Evolutionary conservation across 2,888 invertebrate genomes (phyloP), one percentile per base, ranked within the genome.

Genomic region (Xylota sylvarum): DNA sequence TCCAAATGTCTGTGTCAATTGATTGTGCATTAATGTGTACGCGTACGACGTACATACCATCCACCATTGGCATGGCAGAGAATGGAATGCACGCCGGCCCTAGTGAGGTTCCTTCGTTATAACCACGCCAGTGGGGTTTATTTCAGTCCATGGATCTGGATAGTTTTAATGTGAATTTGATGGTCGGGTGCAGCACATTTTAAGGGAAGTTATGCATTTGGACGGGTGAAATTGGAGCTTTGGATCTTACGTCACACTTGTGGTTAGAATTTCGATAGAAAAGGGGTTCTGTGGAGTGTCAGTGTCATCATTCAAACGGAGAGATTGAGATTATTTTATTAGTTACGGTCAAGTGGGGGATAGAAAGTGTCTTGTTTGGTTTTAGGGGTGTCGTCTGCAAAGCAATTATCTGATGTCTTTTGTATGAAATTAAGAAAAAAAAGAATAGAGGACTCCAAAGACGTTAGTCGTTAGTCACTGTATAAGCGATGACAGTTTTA

Each of bases 1-100:
- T 76, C 85, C 69, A 77, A 85, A 81, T 81, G 85, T 77, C 76
- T 81, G 85, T 85, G 80, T 77, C 85, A 85, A 85, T 85, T 85
- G 81, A 80, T 85, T 81, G 81, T 76, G 69, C 81, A 85, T 81
- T 78, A 73, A 79, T 43, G 48, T 82, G 64, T 40, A 73, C 67
- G 62, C 69, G 64, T 50, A 64, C 40, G 32, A 56, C 69, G 64
- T 50, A 64, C 40, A 23, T 58, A 72, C 48, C 43, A 35, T 56
- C 64, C 37, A 30, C 56, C 55, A 62, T 4, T 27, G 46, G 72
- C 10, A 32, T 58, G 72, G 17, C 37, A 40, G 62, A 30, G 70
- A 85, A 52, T 76, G 84, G 80, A 80, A 85, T 85, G 80, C 74
- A 79, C 35, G 23, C 56, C 23, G 23, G 23, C 23, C 23, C 2